Evolutionary conservation across 2,888 invertebrate species (phyloP).

Genomic region (Apamea anceps): DNA sequence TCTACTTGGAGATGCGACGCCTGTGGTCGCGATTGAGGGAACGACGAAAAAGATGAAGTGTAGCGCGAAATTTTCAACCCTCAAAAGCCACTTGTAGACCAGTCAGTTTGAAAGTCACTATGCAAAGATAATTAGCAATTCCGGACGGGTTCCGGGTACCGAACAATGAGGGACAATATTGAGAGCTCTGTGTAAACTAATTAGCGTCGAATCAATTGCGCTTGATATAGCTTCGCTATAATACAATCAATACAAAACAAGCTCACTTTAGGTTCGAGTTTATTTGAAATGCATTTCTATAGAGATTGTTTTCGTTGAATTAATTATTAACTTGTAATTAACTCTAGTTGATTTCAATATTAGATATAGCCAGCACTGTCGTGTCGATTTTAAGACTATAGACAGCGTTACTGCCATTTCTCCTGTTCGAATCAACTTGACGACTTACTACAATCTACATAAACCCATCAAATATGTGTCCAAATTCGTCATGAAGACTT

Average conservation of each 20-base stretch:
- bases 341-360: not conserved
- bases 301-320: not conserved
- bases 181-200: slow-evolving; percentile 6
- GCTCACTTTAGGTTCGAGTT: not conserved
- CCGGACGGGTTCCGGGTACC: not conserved
- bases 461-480: not conserved
- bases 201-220: slow-evolving; percentile 2
- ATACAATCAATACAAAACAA: not conserved
- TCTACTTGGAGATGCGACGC: not conserved
- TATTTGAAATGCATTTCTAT: not conserved
- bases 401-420: not conserved
- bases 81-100: too few relatives aligned
- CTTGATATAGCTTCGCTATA: not conserved
- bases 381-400: not conserved
- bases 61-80: not conserved
- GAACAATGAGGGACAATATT: slow-evolving; percentile 7
- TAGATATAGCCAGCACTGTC: too few relatives aligned
- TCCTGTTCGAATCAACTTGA: not conserved
- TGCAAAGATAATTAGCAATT: not conserved
- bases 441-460: not conserved
- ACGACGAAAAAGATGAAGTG: not conserved
- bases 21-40: not conserved
- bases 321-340: not conserved
- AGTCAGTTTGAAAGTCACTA: not conserved
- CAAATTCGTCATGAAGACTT: not conserved